A percentile compares a stretch with the other conserved stretches of the same genome.
These are phyloP conservation scores for Nomada ferruginata DNA, from an alignment of 2,888 invertebrate species.

Conservation along the genomic window DNA sequence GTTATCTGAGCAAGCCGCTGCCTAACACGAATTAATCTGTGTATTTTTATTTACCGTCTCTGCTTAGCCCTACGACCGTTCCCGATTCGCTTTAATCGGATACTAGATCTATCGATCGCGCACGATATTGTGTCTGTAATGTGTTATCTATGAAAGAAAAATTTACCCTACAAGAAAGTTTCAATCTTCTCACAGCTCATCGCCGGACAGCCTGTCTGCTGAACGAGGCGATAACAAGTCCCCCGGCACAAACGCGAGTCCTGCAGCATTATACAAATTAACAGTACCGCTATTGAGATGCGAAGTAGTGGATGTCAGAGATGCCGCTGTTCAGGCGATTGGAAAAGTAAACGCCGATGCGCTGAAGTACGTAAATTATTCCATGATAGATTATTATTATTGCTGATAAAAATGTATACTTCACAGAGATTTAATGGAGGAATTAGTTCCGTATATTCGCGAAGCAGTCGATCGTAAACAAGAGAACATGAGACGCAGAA, in stretches of 20 bases:
- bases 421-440: constrained; percentile 97
- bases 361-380: constrained; percentile 90
- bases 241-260: constrained; percentile 90
- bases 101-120: constrained; percentile 46
- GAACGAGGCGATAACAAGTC: constrained; percentile 92
- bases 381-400: background rate
- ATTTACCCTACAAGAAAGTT: constrained; percentile 2
- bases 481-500: constrained; percentile 96
- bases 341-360: constrained; percentile 98
- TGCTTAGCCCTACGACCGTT: constrained; percentile 69
- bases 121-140: constrained; percentile 36
- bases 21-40: constrained; percentile 52
- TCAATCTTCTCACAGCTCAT: constrained; percentile 88
- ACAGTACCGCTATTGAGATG: constrained; percentile 96
- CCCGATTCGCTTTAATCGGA: constrained; percentile 62
- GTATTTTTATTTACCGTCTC: constrained; percentile 54
- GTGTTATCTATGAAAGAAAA: background rate
- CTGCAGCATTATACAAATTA: constrained; percentile 95
- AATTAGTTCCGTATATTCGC: constrained; percentile 94
- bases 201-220: constrained; percentile 94
- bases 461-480: constrained; percentile 99
- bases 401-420: constrained; percentile 15
- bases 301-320: constrained; percentile 96
- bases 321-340: constrained; percentile 96
- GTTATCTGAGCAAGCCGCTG: constrained; percentile 49